Evolutionary conservation across 2,797 vertebrate species (phyloP), one percentile per base, ranked within the genome.

Genomic region (Hozukius guyotensis): DNA sequence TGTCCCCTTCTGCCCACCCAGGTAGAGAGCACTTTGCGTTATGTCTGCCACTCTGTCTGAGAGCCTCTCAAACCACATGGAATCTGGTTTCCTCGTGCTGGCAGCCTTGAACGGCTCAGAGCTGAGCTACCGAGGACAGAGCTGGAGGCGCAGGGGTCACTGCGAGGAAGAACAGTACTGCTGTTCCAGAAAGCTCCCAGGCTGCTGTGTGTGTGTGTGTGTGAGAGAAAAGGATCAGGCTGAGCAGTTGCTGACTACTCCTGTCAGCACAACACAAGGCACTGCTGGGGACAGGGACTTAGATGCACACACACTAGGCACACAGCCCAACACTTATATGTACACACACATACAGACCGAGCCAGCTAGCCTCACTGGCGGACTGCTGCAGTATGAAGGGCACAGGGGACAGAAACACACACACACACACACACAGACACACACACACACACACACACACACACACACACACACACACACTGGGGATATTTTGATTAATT

Each of bases 401-500:
- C 80, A 71, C 66, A n/a, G 42, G 57, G 66, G 68, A 87, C 68
- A 67, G 13, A 65, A 25, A 22, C 22, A 55, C 53, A 56, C 22
- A 56, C 55, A 32, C 9, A 25, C 22, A 24, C 9, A 9, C 52
- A 53, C 52, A 55, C 53, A 55, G 22, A n/a, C 52, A 53, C 52
- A 55, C 52, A 55, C 53, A 20, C 49, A 53, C 49, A 55, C n/a
- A 24, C 53, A 8, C 49, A 53, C 52, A 56, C 53, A 56, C 55
- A 22, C 53, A 55, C 49, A 55, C 52, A 55, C 22, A 20, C 52
- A 53, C 22, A 57, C 55, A 57, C 56, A 59, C 81, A 60, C 67
- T 16, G 31, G 69, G 29, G 60, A 84, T 64, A 57, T 68, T 83
- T 77, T 76, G 65, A 81, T 83, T 89, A 75, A 85, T 84, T 82